These are phyloP conservation scores for Cataglyphis altisquamis DNA, from an alignment of 2,888 invertebrate species.

Conservation along the genomic window DNA sequence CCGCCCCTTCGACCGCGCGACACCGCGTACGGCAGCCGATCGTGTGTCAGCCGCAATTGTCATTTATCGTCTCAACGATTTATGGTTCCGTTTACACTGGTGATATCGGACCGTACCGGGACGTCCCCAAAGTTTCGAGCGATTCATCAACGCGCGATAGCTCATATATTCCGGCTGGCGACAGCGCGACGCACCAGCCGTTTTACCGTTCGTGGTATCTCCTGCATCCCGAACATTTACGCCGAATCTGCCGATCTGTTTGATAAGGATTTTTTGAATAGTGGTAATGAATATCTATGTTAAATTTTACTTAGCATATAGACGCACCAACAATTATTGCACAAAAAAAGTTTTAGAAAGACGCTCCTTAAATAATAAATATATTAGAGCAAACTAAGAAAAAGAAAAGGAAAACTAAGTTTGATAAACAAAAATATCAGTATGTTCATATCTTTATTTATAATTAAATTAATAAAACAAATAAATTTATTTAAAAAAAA, in stretches of 20 bases:
- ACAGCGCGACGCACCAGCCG: constrained; percentile 63
- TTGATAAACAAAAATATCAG: not conserved
- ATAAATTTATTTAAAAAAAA: not conserved
- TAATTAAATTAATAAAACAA: not conserved
- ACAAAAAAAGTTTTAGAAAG: not conserved
- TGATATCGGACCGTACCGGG: constrained; percentile 70
- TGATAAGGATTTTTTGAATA: not conserved
- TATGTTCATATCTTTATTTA: not conserved
- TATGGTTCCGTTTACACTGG: constrained; percentile 83
- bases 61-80: constrained; percentile 84
- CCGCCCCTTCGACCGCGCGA: not conserved
- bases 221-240: constrained; percentile 26
- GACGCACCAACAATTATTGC: not conserved
- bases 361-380: not conserved
- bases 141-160: constrained; percentile 82
- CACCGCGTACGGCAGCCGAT: constrained; percentile 76
- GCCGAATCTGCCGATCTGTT: constrained; percentile 2
- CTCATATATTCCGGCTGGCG: constrained; percentile 78
- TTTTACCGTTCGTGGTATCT: constrained; percentile 67
- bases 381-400: not conserved
- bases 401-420: not conserved
- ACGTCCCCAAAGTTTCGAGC: constrained; percentile 73
- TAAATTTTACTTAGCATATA: not conserved
- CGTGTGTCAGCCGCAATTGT: constrained; percentile 82
- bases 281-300: not conserved